These are phyloP conservation scores for Capricornis sumatraensis DNA, from an alignment of 2,113 vertebrate species.

Conservation along the genomic window DNA sequence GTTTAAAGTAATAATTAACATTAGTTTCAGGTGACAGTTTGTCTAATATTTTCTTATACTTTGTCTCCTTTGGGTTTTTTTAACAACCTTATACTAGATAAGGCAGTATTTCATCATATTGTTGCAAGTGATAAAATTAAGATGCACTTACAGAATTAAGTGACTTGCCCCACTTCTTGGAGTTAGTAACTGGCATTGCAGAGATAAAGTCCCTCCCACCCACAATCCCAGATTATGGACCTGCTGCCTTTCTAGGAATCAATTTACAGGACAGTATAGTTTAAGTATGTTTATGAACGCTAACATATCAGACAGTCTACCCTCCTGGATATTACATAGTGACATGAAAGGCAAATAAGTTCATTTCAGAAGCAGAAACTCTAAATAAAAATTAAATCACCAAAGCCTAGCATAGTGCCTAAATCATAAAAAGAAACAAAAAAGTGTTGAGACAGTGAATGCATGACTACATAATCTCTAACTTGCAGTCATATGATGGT, in stretches of 20 bases:
- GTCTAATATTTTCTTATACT: not conserved
- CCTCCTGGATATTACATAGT: not conserved
- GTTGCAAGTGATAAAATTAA: not conserved
- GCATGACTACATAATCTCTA: not conserved
- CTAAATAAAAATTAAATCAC: not conserved
- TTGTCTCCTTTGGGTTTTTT: not conserved
- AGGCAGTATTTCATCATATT: not conserved
- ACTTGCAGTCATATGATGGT: not conserved
- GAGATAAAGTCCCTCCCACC: not conserved
- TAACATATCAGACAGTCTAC: not conserved
- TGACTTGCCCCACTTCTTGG: not conserved
- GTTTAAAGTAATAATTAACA: not conserved
- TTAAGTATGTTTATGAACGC: not conserved
- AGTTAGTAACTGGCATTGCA: not conserved
- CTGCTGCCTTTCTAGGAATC: not conserved
- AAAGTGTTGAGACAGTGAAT: not conserved
- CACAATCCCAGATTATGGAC: not conserved
- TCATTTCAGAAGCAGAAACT: not conserved
- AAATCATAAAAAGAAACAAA: not conserved
- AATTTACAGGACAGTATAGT: not conserved
- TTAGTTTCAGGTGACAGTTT: not conserved
- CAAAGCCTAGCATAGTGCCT: not conserved
- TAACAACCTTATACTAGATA: not conserved
- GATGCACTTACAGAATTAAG: not conserved
- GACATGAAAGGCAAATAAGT: not conserved